Base-by-base conservation (phyloP, 2,113 vertebrate genomes). In the Amphiprion percula region DNA sequence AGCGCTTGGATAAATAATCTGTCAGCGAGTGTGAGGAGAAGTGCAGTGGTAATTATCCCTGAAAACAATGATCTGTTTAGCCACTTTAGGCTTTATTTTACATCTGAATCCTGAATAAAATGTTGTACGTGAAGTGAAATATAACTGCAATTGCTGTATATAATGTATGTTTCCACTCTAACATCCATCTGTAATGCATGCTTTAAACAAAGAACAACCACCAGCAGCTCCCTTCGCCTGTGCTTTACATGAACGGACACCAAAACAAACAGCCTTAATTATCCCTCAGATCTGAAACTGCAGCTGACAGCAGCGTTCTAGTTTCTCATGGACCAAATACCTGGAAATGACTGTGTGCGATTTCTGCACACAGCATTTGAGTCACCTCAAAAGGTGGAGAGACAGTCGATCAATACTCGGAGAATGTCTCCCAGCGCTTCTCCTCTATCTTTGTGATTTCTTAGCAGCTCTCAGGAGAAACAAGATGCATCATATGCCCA, bases 401-500 rank as follows among this genome's bases (percentile, higher is more conserved):
- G 28, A 28, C 71, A 60, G 60, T 16, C n/a, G 39, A 84, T 84
- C 65, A 33, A 61, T 54, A 54, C 46, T 68, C 10, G 0, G 8
- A 37, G 55, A 68, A 26, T 5, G 26, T 58, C 41, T 70, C 64
- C 10, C 14, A 59, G 76, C 52, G 46, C 50, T 62, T 44, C 30
- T 17, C 55, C 68, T 37, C 39, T 47, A n/a, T 49, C 39, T 56
- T 14, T 33, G 39, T n/a, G 39, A 12, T 44, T 44, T 44, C 41
- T 15, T 14, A 3, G 41, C 41, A 14, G 41, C 41, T 44, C 41
- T 44, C 11, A 44, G 1, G 41, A 44, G 41, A 44, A 44, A 44
- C 11, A 4, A 12, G 41, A 44, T 44, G 41, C 41, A 44, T 44
- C 41, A 14, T 15, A 12, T 4, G 41, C 41, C 41, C 41, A 15